Conservation (phyloP, 2,113 vertebrate genomes). For the Rhinichthys klamathensis region DNA sequence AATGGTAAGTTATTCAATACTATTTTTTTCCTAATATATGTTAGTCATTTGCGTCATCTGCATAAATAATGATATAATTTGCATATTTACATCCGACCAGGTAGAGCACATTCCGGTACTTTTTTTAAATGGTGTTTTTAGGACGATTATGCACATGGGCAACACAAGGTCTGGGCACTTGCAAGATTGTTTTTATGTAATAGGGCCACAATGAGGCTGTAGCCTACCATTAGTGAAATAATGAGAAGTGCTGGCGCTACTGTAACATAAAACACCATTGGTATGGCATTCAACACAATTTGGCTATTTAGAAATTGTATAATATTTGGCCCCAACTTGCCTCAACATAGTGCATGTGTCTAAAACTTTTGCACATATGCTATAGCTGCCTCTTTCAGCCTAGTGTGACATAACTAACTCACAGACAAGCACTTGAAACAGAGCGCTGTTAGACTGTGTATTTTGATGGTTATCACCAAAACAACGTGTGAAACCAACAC, state of each 20-base stretch:
- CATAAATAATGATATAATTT: too few species aligned
- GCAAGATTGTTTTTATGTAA: too few species aligned
- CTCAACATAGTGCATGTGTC: neutral
- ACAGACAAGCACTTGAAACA: neutral
- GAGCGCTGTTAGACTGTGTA: neutral
- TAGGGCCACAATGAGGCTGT: neutral
- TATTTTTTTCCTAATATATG: too few species aligned
- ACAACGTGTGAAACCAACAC: too few species aligned
- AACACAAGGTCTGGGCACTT: too few species aligned
- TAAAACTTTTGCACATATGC: neutral
- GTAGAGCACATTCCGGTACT: too few species aligned
- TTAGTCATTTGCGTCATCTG: too few species aligned
- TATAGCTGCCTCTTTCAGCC: neutral
- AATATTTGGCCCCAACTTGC: neutral
- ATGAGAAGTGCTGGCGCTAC: neutral
- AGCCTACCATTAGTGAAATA: neutral
- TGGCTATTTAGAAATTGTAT: neutral
- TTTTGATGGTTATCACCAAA: neutral
- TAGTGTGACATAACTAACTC: too few species aligned
- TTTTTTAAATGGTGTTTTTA: too few species aligned
- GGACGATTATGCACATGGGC: too few species aligned
- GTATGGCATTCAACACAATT: constrained; percentile 9
- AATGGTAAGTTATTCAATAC: too few species aligned
- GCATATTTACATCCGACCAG: neutral
- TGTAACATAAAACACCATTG: neutral